Percentiles rank a stretch among this genome's conserved stretches.
Conservation (phyloP, 2,888 invertebrate species). For the Diarsia mendica region DNA sequence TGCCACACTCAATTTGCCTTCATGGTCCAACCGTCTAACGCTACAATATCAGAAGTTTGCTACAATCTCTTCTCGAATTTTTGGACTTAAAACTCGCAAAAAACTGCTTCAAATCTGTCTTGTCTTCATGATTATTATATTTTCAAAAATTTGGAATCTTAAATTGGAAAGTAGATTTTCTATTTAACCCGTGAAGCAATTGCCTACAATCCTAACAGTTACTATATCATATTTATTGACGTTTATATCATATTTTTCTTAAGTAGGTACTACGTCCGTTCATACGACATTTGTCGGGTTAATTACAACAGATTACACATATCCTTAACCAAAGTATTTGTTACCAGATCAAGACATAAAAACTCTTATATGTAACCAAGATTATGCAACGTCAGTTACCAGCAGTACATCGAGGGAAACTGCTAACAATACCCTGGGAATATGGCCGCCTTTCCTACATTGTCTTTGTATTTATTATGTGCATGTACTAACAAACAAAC, state of each 20-base stretch:
- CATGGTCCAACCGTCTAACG: neutral
- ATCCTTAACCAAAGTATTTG: constrained; percentile 23
- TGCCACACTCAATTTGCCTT: neutral
- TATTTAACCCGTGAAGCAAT: neutral
- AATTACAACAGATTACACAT: constrained; percentile 24
- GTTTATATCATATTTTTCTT: neutral
- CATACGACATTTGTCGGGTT: neutral
- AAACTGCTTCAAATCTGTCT: neutral
- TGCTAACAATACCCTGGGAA: constrained; percentile 70
- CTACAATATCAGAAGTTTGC: neutral
- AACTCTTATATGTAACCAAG: constrained; percentile 62
- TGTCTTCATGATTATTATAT: neutral
- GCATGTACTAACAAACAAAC: constrained; percentile 64
- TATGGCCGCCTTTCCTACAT: constrained; percentile 77
- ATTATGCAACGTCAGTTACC: constrained; percentile 69
- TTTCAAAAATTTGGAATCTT: neutral
- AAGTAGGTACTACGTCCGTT: neutral
- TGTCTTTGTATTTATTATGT: constrained; percentile 65
- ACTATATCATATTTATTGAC: neutral
- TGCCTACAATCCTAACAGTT: neutral
- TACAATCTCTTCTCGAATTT: neutral
- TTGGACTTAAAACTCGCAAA: too few species aligned
- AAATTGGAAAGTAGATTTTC: neutral
- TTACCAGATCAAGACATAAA: constrained; percentile 55
- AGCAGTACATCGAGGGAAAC: constrained; percentile 70